These are phyloP conservation scores for Mustelus asterias DNA, from an alignment of 2,113 vertebrate species.

Conservation along the genomic window DNA sequence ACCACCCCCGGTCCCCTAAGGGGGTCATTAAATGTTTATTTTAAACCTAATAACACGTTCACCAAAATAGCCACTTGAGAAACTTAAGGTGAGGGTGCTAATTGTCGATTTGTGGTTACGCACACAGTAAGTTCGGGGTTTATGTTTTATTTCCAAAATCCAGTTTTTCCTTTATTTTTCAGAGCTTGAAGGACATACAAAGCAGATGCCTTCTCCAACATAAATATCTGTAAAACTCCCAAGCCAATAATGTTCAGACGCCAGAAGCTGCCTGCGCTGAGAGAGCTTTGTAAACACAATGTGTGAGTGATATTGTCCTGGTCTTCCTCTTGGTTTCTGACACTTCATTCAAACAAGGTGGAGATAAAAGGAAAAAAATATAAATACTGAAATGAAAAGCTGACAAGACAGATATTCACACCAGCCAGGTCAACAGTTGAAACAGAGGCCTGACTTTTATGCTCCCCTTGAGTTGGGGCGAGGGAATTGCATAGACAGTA, in stretches of 20 bases:
- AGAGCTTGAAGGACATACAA: not conserved
- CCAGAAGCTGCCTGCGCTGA: not conserved
- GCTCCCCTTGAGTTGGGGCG: too few relatives aligned
- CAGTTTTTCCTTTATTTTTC: not conserved
- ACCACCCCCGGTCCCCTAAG: not conserved
- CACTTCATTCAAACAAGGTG: not conserved
- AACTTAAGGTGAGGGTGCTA: not conserved
- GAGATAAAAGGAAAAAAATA: not conserved
- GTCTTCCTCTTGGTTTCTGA: not conserved
- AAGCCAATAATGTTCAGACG: not conserved
- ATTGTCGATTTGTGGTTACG: not conserved
- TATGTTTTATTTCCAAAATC: not conserved
- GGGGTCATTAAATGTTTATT: not conserved
- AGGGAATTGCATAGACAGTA: too few relatives aligned
- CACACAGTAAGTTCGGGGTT: not conserved
- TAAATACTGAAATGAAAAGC: not conserved
- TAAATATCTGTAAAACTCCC: not conserved
- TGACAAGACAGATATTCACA: not conserved
- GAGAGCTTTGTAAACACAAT: not conserved
- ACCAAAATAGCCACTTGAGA: not conserved
- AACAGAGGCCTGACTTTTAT: not conserved
- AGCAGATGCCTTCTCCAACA: not conserved
- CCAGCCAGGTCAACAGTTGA: not conserved
- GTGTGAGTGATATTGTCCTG: conserved; percentile 4
- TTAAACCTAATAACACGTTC: not conserved